Base-by-base conservation (phyloP, 2,888 invertebrate genomes). In the Eupithecia pulchellata region DNA sequence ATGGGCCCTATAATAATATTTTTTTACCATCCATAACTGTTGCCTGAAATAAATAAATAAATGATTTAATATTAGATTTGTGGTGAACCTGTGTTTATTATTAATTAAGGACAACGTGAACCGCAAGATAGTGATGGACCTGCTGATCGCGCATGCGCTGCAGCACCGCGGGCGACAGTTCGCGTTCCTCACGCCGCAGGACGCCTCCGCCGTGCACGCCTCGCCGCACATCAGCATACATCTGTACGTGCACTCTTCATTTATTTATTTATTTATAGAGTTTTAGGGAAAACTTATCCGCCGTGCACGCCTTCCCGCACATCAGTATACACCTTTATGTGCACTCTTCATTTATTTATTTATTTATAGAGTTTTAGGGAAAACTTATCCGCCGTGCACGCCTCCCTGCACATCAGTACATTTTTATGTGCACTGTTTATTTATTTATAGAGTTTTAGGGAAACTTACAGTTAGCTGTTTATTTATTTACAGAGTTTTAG, bases 121-220 rank as follows among this genome's bases (percentile, higher is more conserved):
- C 89, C 95, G 98, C 36, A 95, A 96, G 78, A 95, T 96, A 74
- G 96, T 97, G 80, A 96, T 98, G 94, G 96, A 97, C 79, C 95
- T 98, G 84, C 94, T 99, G 76, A 90, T 98, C 72, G 94, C 95
- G 79, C 97, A 97, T 87, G 97, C 98, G 8, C 94, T 95, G 66
- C 91, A 91, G 63, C 96, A 96, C 86, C 93, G 94, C 9, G 89
- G 95, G 70, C 94, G 96, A 4, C 99, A 99, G 92, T 99, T 97
- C 91, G 97, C 98, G 78, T 98, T 99, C 89, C 95, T 99, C 32
- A 98, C 99, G 60, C 99, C 99, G 36, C 96, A 97, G 85, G 97
- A 97, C 87, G 95, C 96, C 17, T 95, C 96, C 69, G 86, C 95
- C 68, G 89, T 95, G 74, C 82, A 83, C 64, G 89, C 95, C 4